These are phyloP conservation scores for Ophthalmotilapia sp. DNA, from an alignment of 2,113 vertebrate genomes.

Conservation along the genomic window DNA sequence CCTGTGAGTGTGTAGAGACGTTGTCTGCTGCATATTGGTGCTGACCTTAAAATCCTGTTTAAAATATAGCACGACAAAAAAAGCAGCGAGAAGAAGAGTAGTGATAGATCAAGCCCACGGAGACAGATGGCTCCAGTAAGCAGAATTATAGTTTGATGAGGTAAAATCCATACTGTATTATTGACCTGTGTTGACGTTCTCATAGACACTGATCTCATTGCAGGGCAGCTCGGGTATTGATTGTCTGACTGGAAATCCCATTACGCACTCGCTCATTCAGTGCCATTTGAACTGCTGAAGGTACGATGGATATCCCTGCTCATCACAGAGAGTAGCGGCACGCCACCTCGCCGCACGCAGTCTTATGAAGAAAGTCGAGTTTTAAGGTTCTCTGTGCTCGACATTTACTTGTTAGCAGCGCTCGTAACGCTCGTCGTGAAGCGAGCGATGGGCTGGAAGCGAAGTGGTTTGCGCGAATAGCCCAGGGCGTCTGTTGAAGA, in stretches of 20 bases:
- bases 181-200: constrained; percentile 48
- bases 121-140: constrained; percentile 31
- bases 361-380: background rate
- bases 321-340: background rate
- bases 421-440: background rate
- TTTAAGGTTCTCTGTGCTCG: background rate
- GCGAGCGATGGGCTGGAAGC: background rate
- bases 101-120: background rate
- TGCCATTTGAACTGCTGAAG: background rate
- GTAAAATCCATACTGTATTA: constrained; percentile 37
- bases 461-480: background rate
- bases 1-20: background rate
- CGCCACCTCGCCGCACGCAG: background rate
- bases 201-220: constrained; percentile 50
- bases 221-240: constrained; percentile 38
- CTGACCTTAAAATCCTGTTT: background rate
- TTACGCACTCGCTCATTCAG: constrained; percentile 22
- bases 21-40: background rate
- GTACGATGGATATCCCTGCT: constrained; percentile 7
- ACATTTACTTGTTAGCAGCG: background rate
- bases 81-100: background rate
- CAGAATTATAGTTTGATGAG: constrained; percentile 54
- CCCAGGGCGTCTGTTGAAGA: background rate
- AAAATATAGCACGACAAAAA: background rate
- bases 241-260: constrained; percentile 47